Percentiles rank a stretch among this genome's conserved stretches.
These are phyloP conservation scores for Coracias cyanogaster DNA, from an alignment of 2,797 vertebrate genomes.

Conservation along the genomic window DNA sequence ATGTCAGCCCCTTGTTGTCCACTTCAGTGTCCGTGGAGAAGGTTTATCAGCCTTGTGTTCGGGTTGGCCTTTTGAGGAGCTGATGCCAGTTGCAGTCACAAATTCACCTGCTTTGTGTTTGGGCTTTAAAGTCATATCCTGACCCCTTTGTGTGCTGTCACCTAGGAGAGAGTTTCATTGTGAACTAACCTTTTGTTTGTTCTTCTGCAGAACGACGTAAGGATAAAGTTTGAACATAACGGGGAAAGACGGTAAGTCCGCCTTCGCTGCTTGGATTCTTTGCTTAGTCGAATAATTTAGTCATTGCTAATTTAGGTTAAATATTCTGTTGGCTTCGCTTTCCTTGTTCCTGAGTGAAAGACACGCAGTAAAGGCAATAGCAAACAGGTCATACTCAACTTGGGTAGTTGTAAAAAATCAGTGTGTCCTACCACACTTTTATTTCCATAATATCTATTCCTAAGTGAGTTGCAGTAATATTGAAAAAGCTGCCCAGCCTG, in stretches of 20 bases:
- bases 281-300: background rate
- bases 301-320: background rate
- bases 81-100: background rate
- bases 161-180: background rate
- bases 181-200: conserved; percentile 60
- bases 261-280: background rate
- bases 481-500: background rate
- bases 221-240: conserved; percentile 90
- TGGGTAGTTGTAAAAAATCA: background rate
- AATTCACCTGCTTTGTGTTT: background rate
- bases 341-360: background rate
- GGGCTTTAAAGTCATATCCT: rapidly evolving
- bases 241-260: conserved; percentile 91
- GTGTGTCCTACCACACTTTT: background rate
- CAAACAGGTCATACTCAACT: background rate
- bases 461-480: background rate
- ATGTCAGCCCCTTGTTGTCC: background rate
- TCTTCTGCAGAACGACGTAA: conserved; percentile 87
- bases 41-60: background rate
- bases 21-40: background rate
- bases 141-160: background rate
- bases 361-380: background rate
- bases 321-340: background rate
- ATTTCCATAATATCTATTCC: background rate
- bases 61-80: background rate